These are phyloP conservation scores for Irena cyanogastra DNA, from an alignment of 2,113 vertebrate species.

Conservation along the genomic window DNA sequence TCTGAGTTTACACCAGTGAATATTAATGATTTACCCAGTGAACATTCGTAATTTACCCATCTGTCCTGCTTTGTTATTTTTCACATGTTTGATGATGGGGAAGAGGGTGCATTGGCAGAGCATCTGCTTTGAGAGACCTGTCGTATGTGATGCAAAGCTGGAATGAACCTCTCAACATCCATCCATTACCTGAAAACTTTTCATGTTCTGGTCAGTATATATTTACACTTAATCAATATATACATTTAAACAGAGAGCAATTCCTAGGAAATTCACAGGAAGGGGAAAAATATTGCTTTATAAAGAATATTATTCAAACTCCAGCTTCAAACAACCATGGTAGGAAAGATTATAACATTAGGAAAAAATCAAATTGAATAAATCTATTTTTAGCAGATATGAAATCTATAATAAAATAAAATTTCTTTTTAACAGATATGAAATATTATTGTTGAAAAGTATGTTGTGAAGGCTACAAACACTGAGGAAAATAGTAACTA, in stretches of 20 bases:
- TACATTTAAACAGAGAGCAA: background rate
- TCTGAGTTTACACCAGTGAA: background rate
- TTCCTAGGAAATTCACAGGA: background rate
- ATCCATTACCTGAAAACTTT: background rate
- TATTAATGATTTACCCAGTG: background rate
- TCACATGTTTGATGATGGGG: fast-evolving
- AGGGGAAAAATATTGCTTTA: background rate
- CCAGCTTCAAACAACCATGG: background rate
- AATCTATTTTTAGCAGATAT: background rate
- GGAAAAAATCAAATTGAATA: background rate
- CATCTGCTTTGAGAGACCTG: background rate
- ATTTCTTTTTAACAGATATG: background rate
- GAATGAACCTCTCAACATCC: background rate
- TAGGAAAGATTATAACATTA: background rate
- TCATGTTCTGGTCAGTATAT: background rate
- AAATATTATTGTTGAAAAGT: background rate
- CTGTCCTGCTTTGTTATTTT: background rate
- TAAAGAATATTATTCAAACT: background rate
- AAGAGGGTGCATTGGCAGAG: background rate
- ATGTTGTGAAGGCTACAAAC: background rate
- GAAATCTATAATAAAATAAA: background rate
- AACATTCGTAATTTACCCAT: background rate
- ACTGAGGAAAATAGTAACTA: background rate
- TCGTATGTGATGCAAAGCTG: background rate
- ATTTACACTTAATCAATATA: background rate